Percentiles rank a stretch among this genome's conserved stretches.
Evolutionary conservation across 2,888 invertebrate genomes (phyloP).

Genomic region (Camponotus fellah): DNA sequence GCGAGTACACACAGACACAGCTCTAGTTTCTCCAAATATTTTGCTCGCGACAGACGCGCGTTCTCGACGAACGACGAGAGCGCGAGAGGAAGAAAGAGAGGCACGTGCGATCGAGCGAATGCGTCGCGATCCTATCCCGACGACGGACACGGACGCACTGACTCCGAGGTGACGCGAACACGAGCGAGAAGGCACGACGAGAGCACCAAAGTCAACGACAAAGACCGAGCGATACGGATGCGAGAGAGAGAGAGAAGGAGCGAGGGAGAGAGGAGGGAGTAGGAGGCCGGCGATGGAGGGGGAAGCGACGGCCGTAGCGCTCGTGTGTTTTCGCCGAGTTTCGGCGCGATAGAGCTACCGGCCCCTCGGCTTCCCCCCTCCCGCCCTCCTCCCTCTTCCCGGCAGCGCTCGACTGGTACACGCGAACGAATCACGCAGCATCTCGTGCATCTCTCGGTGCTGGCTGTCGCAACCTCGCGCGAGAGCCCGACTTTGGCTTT

Average conservation of each 20-base stretch:
- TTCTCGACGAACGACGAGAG: constrained; percentile 10
- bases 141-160: constrained; percentile 72
- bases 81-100: constrained; percentile 1
- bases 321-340: constrained; percentile 61
- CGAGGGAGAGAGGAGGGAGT: not conserved
- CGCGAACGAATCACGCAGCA: constrained; percentile 42
- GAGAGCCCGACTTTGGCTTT: constrained; percentile 34
- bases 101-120: constrained; percentile 62
- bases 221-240: constrained; percentile 14
- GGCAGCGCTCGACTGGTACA: constrained; percentile 37
- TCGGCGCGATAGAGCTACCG: constrained; percentile 55
- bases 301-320: not conserved
- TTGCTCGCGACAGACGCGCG: constrained; percentile 48
- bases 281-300: not conserved
- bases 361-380: constrained; percentile 10
- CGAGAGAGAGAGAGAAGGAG: not conserved
- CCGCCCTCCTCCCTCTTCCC: not conserved
- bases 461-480: constrained; percentile 33
- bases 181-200: constrained; percentile 62
- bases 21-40: constrained; percentile 58
- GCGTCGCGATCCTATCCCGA: constrained; percentile 60
- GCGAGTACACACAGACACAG: constrained; percentile 32
- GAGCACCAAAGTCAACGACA: constrained; percentile 43
- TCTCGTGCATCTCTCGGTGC: constrained; percentile 37
- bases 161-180: constrained; percentile 62